A percentile compares a stretch with the other conserved stretches of the same genome.
phyloP scores from a whole-genome alignment of 2,888 invertebrate species.

The Tetheella fluctuosa region DNA sequence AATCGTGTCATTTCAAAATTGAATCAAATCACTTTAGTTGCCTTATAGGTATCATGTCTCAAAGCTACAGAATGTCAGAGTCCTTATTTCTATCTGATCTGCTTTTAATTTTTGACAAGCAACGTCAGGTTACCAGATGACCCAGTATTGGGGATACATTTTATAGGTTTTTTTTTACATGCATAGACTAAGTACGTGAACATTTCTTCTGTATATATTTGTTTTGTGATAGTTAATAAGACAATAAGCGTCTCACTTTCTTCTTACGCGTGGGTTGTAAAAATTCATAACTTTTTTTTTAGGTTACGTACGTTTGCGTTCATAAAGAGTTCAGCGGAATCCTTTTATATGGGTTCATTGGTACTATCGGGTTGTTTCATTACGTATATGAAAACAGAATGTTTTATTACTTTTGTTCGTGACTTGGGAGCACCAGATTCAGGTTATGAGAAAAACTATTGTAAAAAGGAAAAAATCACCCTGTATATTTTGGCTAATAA shows the following conservation, averaged over 20 bases:
- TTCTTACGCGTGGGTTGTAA: constrained; percentile 6
- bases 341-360: constrained; percentile 13
- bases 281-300: constrained; percentile 8
- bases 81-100: no score
- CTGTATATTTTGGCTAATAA: no score
- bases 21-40: no score
- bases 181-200: no score
- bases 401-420: constrained; percentile 10
- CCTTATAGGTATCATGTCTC: no score
- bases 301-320: constrained; percentile 4
- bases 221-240: neutral
- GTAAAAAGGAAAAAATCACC: no score
- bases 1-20: no score
- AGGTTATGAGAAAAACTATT: neutral
- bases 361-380: constrained; percentile 10
- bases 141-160: no score
- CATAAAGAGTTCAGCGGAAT: constrained; percentile 7
- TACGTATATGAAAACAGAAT: constrained; percentile 11
- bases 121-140: no score
- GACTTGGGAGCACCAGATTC: neutral
- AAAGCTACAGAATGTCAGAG: no score
- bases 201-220: neutral
- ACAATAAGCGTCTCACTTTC: neutral
- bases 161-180: no score
- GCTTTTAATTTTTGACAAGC: no score